phyloP scores from a whole-genome alignment of 2,888 invertebrate genomes.

The Pachydiplax longipennis region DNA sequence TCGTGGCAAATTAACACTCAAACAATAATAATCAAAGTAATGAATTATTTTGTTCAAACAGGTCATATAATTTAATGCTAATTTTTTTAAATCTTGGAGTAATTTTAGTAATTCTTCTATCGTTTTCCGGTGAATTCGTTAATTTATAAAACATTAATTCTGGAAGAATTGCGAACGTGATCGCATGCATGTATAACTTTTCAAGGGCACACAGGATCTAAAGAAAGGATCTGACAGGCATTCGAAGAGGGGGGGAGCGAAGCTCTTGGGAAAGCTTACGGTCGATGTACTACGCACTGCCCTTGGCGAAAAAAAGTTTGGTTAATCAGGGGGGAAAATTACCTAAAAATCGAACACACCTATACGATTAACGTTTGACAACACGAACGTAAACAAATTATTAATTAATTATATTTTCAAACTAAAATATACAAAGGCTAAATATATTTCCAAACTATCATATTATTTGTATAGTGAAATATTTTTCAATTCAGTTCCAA shows the following conservation, averaged over 20 bases:
- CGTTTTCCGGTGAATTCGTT: not conserved
- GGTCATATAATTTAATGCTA: too few relatives aligned
- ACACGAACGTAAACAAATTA: too few relatives aligned
- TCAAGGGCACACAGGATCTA: slow-evolving; percentile 23
- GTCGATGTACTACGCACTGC: not conserved
- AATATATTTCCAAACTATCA: too few relatives aligned
- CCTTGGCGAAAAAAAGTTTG: not conserved
- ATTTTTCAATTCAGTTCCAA: too few relatives aligned
- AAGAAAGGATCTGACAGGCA: not conserved
- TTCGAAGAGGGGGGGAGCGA: not conserved
- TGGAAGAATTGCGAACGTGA: not conserved
- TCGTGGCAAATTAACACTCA: too few relatives aligned
- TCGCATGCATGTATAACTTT: not conserved
- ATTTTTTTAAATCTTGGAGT: too few relatives aligned
- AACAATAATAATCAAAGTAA: too few relatives aligned
- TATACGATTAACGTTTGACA: not conserved
- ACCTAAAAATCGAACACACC: not conserved
- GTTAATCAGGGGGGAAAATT: not conserved
- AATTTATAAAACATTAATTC: not conserved
- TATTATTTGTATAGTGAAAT: too few relatives aligned
- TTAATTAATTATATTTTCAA: too few relatives aligned
- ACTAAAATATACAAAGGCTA: too few relatives aligned
- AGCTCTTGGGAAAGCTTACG: not conserved
- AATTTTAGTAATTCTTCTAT: too few relatives aligned
- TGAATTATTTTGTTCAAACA: too few relatives aligned